Percentiles rank a stretch among this genome's conserved stretches.
These are phyloP conservation scores for Phalera bucephala DNA, from an alignment of 2,888 invertebrate species.

Conservation along the genomic window DNA sequence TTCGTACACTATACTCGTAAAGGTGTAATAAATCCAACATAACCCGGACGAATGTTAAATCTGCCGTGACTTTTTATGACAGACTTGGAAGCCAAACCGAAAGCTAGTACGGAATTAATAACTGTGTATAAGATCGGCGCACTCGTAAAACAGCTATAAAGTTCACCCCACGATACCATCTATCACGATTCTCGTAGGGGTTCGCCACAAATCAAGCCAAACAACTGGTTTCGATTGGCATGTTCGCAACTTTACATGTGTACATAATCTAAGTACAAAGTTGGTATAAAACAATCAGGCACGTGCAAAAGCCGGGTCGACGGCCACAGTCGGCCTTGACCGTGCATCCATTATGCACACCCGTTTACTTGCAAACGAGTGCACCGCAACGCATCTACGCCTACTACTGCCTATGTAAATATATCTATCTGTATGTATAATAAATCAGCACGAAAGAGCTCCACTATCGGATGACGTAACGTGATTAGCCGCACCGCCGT, in stretches of 20 bases:
- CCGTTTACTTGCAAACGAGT: constrained; percentile 77
- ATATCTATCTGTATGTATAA: constrained; percentile 31
- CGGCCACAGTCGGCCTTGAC: constrained; percentile 72
- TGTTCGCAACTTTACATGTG: constrained; percentile 25
- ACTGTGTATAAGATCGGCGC: constrained; percentile 2
- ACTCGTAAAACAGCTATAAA: constrained; percentile 1
- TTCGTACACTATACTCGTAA: no score
- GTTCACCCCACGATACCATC: background rate
- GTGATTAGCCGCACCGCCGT: constrained; percentile 23
- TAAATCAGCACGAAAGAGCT: constrained; percentile 38
- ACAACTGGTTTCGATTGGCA: constrained; percentile 1
- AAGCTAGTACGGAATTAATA: background rate
- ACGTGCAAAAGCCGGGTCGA: constrained; percentile 65
- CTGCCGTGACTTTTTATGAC: background rate
- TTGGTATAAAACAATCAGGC: constrained; percentile 66
- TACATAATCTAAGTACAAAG: constrained; percentile 33
- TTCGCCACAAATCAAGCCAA: background rate
- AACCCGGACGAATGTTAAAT: background rate
- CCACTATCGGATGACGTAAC: constrained; percentile 30
- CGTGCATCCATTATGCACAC: constrained; percentile 78
- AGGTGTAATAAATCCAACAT: no score
- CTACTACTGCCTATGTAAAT: constrained; percentile 43
- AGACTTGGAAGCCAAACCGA: background rate
- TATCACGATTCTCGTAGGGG: background rate
- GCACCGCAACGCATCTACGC: constrained; percentile 66